A percentile compares a stretch with the other conserved stretches of the same genome.
These are phyloP conservation scores for Diaprepes abbreviatus DNA, from an alignment of 2,888 invertebrate genomes.

Conservation along the genomic window DNA sequence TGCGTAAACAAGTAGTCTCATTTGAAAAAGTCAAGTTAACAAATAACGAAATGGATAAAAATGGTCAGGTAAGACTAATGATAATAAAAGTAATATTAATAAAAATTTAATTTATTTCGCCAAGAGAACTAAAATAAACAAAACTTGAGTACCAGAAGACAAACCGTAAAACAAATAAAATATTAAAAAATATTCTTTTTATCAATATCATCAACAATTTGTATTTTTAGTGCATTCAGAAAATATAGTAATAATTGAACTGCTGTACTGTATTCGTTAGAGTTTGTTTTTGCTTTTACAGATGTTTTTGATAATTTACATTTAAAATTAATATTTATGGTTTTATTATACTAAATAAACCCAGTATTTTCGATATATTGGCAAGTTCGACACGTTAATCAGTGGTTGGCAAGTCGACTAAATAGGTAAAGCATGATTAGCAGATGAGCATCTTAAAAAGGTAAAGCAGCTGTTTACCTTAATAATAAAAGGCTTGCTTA, in stretches of 20 bases:
- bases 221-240: no score
- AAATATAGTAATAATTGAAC: no score
- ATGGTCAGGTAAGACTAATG: conserved; percentile 75
- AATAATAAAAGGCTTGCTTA: no score
- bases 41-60: conserved; percentile 86
- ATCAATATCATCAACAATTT: no score
- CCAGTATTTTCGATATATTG: not conserved
- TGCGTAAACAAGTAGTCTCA: conserved; percentile 83
- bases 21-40: conserved; percentile 89
- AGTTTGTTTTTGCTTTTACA: not conserved
- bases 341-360: not conserved
- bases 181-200: no score
- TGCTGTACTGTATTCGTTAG: no score
- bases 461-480: conserved; percentile 1
- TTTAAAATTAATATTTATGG: not conserved
- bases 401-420: not conserved
- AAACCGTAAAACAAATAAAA: no score
- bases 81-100: not conserved
- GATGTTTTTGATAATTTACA: not conserved
- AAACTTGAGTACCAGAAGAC: no score
- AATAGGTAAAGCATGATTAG: not conserved
- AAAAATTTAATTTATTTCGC: no score
- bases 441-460: conserved; percentile 3
- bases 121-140: no score
- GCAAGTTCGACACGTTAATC: not conserved